phyloP scores from a whole-genome alignment of 1,140 invertebrate species.

The Idris sp. region DNA sequence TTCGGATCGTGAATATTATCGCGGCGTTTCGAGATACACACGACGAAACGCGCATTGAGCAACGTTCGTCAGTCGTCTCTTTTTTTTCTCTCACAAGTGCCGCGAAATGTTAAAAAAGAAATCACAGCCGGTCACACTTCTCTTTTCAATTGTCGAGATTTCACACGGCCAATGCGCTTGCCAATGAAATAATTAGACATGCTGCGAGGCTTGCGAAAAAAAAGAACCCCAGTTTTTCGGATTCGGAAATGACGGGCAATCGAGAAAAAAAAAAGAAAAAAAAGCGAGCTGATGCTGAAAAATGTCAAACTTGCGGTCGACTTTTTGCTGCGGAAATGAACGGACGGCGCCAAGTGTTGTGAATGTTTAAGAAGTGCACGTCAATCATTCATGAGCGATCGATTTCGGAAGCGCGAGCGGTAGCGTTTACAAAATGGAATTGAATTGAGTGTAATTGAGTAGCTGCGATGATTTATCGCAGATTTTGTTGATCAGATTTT shows the following conservation, averaged over 20 bases:
- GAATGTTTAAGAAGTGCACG: too few species aligned
- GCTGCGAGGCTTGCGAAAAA: conserved; percentile 28
- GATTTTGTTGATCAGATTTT: too few species aligned
- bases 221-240: conserved; percentile 31
- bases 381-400: not conserved
- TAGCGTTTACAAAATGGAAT: not conserved
- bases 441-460: not conserved
- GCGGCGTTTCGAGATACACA: conserved; percentile 49
- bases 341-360: too few species aligned
- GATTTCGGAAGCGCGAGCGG: not conserved
- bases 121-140: conserved; percentile 61
- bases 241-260: conserved; percentile 37
- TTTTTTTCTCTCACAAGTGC: conserved; percentile 61
- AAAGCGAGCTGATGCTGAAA: too few species aligned
- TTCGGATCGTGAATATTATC: conserved; percentile 52
- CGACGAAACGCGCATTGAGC: conserved; percentile 52
- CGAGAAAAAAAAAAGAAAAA: conserved; percentile 11
- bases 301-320: too few species aligned
- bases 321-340: not conserved
- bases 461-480: not conserved
- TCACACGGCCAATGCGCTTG: conserved; percentile 65
- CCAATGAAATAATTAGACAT: conserved; percentile 66
- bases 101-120: conserved; percentile 57
- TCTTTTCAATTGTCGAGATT: conserved; percentile 59
- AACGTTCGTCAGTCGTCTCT: conserved; percentile 57